These are phyloP conservation scores for Sphenopsis melanotis DNA, from an alignment of 2,797 vertebrate species.

Conservation along the genomic window DNA sequence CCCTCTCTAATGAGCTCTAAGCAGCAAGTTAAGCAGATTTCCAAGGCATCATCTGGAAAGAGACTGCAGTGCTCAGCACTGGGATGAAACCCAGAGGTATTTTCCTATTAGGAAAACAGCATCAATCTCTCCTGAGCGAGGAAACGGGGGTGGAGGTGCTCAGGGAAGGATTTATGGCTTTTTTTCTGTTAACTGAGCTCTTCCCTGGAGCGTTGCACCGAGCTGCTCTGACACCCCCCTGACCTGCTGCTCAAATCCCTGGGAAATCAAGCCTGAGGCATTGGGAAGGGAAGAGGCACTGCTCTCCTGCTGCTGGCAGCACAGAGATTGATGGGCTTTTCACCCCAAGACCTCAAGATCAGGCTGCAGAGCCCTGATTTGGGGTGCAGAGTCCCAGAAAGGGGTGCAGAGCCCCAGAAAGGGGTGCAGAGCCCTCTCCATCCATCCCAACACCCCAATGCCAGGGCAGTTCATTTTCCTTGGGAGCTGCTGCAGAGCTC, in stretches of 20 bases:
- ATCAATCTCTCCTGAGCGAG: accelerated
- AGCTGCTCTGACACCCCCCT: not conserved
- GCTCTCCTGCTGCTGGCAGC: not conserved
- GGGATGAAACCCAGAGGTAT: not conserved
- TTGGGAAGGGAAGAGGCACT: accelerated
- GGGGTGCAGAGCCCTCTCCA: not conserved
- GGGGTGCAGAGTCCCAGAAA: not conserved
- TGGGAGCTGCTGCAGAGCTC: not conserved
- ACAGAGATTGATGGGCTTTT: not conserved
- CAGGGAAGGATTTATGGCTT: not conserved
- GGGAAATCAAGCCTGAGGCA: not conserved
- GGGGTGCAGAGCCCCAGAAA: not conserved
- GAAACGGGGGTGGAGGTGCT: not conserved
- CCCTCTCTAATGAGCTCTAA: not conserved
- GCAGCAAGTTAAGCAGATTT: not conserved
- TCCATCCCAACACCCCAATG: not conserved
- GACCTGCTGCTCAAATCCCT: not conserved
- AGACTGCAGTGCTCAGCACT: not conserved
- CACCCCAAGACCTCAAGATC: not conserved
- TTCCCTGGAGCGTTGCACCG: not conserved
- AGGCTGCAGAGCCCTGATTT: not conserved
- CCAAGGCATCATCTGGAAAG: not conserved
- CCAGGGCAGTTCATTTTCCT: not conserved
- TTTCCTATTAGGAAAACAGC: not conserved
- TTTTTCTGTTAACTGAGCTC: not conserved